Conservation (phyloP, 2,888 invertebrate species). For the Melanostoma mellinum region DNA sequence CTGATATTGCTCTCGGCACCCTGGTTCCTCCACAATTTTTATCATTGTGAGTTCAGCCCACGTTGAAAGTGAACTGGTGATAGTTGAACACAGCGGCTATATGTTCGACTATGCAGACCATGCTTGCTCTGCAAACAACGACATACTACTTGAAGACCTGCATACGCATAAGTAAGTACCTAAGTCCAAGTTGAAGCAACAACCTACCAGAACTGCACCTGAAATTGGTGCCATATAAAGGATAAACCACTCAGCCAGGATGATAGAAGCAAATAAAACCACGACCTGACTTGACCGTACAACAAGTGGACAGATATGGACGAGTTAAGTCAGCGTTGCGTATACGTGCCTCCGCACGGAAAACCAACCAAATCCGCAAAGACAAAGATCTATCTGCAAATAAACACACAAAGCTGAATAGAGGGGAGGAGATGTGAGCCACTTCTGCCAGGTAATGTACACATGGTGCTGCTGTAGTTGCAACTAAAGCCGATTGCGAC, state of each 20-base stretch:
- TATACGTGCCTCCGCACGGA: conserved; percentile 59
- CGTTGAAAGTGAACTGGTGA: conserved; percentile 60
- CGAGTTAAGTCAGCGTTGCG: conserved; percentile 37
- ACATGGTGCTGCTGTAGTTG: conserved; percentile 20
- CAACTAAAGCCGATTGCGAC: conserved; percentile 20
- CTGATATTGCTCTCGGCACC: conserved; percentile 33
- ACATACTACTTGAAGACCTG: conserved; percentile 50
- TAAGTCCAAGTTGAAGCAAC: conserved; percentile 29
- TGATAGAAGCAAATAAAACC: conserved; percentile 61
- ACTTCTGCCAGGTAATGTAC: conserved; percentile 24
- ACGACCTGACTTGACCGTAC: conserved; percentile 56
- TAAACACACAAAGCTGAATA: background rate
- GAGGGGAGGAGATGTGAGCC: background rate
- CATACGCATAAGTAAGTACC: conserved; percentile 61
- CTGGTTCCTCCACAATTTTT: conserved; percentile 43
- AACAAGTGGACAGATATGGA: conserved; percentile 69
- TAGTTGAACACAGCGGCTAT: background rate
- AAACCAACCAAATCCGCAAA: conserved; percentile 46
- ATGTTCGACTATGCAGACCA: conserved; percentile 35
- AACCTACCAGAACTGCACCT: conserved; percentile 44
- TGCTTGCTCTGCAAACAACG: conserved; percentile 9
- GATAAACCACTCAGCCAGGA: conserved; percentile 60
- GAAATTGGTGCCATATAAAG: conserved; percentile 69
- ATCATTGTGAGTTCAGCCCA: conserved; percentile 50
- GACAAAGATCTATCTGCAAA: conserved; percentile 49